Base-by-base conservation (phyloP, 2,888 invertebrate species). In the Caenorhabditis imperialis region DNA sequence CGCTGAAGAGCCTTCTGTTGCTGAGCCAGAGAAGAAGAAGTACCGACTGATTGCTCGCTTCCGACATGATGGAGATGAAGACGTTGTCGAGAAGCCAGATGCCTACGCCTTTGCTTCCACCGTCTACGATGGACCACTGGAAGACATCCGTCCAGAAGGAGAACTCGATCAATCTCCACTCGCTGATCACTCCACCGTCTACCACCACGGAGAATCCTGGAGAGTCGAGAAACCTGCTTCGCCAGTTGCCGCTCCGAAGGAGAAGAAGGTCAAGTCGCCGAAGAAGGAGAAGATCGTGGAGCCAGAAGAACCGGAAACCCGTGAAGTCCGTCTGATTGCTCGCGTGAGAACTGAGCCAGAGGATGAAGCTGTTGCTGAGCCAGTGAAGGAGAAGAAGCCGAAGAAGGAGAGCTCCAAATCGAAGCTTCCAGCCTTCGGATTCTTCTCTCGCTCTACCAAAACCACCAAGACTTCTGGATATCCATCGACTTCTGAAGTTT, bases 161-260 rank as follows among this genome's bases (percentile, higher is more conserved):
- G 58, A 67, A 22, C 48, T 67, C 7, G 47, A 55, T 16, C 42
- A 57, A 1, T 12, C 40, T 30, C 50, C 58, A n/a, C 27, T 67
- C n/a, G 42, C 47, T 8, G 58, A 54, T 27, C 44, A 53, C n/a
- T 16, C 69, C 10, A 51, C 30, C 23, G 63, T 61, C 40, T 63
- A 73, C 44, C 72, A 78, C 30, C 58, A 62, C 27, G 74, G 77
- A 40, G 48, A 63, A 18, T 77, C 74, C 8, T 57, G 57, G 60
- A 53, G 25, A 14, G 53, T 22, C 18, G 61, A 62, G 4, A 12
- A 53, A 18, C 72, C 54, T 8, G 33, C n/a, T 0, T 23, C 45
- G 2, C 30, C 44, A 20, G 44, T 53, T 23, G 37, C 53, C 30
- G 54, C 54, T 50, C 57, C 54, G 51, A 72, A 63, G 23, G 23